Evolutionary conservation across 35 echinoderm and acorn worm genomes (phyloP), one percentile per base, ranked within the genome.

Genomic region (Nesometra sesokonis): DNA sequence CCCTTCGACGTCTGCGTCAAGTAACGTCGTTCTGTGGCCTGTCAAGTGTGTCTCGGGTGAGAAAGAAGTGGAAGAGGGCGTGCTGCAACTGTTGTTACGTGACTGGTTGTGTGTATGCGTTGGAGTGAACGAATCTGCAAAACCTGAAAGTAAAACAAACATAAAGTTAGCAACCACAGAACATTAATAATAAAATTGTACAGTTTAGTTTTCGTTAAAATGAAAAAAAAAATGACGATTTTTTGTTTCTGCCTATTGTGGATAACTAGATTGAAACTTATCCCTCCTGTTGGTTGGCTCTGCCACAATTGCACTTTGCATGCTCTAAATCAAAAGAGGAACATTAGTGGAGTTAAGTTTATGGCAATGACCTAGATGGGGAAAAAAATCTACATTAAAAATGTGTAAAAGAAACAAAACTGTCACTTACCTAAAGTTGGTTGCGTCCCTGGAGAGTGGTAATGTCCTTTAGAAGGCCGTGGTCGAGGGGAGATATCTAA

Each of bases 401-500:
- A 29, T 30, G 33, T n/a, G 11, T 79, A 27, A 30, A 36, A 9
- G 11, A 35, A 11, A 67, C 34, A 33, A 30, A 8, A 90, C 90
- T 82, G 80, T 87, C 90, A 47, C 76, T 57, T 86, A 39, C 86
- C 86, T 35, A 87, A 85, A 13, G 84, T 46, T 46, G 86, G 52
- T 36, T 82, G 76, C 21, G 87, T 39, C 77, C 88, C 86, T 32
- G 91, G 91, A 19, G 91, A 85, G 33, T 88, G 87, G 57, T 93
- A 88, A 17, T 77, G 37, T 35, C 87, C 88, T 35, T 86, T 78
- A 46, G 88, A 83, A 40, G 92, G 92, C 27, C 92, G 85, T 35
- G 92, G 92, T 38, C 92, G 80, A 5, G 88, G 77, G 19, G 83
- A 89, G 81, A 93, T 93, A 86, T 93, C 92, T 21, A 93, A 85